phyloP scores from a whole-genome alignment of 2,797 vertebrate genomes.

The Acipenser oxyrinchus region DNA sequence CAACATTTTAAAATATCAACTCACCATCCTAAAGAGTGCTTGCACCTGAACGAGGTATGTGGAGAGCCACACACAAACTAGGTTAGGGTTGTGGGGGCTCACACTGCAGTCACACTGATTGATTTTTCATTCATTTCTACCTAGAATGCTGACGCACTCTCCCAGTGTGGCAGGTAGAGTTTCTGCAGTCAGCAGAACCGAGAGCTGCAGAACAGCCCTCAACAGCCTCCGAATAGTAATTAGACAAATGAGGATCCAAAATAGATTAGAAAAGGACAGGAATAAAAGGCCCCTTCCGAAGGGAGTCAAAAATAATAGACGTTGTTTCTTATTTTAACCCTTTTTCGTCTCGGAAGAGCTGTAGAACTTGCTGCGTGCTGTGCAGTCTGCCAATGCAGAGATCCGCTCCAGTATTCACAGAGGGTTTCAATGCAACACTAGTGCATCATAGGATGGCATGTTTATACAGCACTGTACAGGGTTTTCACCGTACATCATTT shows the following conservation, averaged over 20 bases:
- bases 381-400: no score
- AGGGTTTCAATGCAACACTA: neutral
- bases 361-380: no score
- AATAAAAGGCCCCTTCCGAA: constrained; percentile 19
- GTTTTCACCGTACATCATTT: no score
- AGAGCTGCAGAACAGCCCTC: constrained; percentile 60
- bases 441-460: neutral
- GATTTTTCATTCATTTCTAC: constrained; percentile 78
- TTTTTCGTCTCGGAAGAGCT: no score
- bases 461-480: no score
- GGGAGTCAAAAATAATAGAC: constrained; percentile 15
- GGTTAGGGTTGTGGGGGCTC: constrained; percentile 42
- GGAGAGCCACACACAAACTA: constrained; percentile 41
- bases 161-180: constrained; percentile 62
- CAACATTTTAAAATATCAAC: constrained; percentile 19
- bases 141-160: constrained; percentile 72
- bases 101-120: constrained; percentile 63
- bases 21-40: constrained; percentile 54
- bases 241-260: constrained; percentile 51
- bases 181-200: constrained; percentile 79
- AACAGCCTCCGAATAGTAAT: constrained; percentile 56
- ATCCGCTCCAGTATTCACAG: no score
- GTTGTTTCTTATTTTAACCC: neutral
- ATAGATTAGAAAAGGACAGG: constrained; percentile 34
- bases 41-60: constrained; percentile 34